Evolutionary conservation across 2,113 vertebrate genomes (phyloP).

Genomic region (Formicarius rufipectus): DNA sequence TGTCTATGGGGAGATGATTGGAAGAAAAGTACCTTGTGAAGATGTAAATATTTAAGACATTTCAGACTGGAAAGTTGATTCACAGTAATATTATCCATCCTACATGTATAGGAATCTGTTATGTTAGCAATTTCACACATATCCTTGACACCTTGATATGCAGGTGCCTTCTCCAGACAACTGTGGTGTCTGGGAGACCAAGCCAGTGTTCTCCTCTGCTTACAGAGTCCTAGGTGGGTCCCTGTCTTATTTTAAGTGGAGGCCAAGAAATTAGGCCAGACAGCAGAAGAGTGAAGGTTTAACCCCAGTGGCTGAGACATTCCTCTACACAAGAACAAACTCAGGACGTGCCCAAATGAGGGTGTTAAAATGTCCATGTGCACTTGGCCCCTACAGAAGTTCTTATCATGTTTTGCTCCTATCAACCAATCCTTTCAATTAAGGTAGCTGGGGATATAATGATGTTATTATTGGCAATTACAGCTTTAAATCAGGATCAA

Average conservation of each 20-base stretch:
- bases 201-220: background rate
- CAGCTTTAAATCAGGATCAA: slow-evolving; percentile 83
- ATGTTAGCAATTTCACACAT: background rate
- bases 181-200: background rate
- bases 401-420: slow-evolving; percentile 14
- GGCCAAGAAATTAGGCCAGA: background rate
- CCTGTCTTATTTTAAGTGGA: background rate
- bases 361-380: slow-evolving; percentile 51
- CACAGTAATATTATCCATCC: background rate
- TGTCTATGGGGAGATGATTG: background rate
- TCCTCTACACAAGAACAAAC: background rate
- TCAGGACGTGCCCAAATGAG: background rate
- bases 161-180: background rate
- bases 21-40: background rate
- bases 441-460: slow-evolving; percentile 65
- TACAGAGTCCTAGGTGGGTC: background rate
- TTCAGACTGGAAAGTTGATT: background rate
- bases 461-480: slow-evolving; percentile 85
- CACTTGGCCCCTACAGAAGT: slow-evolving; percentile 10
- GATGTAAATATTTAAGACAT: background rate
- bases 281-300: background rate
- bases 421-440: slow-evolving; percentile 66
- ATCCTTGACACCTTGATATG: background rate
- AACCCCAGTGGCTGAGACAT: background rate
- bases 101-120: background rate